These are phyloP conservation scores for Tenualosa thibaudeaui DNA, from an alignment of 2,797 vertebrate genomes.

Conservation along the genomic window DNA sequence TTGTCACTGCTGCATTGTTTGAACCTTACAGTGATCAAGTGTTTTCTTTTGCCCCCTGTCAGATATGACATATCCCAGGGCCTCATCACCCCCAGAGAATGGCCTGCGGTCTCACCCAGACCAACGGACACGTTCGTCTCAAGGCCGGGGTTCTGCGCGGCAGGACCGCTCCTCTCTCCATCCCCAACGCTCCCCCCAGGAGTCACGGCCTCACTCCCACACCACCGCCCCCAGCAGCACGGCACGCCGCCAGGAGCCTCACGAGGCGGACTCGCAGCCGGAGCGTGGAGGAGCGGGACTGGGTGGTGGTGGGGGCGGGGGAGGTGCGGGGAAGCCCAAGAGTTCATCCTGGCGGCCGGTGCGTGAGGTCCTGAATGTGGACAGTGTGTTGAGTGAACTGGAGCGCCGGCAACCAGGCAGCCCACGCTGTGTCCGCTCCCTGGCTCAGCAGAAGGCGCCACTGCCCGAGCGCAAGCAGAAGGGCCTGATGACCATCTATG, in stretches of 20 bases:
- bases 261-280: conserved; percentile 77
- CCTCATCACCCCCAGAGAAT: conserved; percentile 72
- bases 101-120: conserved; percentile 70
- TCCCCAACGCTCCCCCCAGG: conserved; percentile 65
- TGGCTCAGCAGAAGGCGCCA: conserved; percentile 61
- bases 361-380: conserved; percentile 92
- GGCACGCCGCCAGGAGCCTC: conserved; percentile 55
- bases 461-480: conserved; percentile 78
- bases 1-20: neutral
- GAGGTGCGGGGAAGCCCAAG: conserved; percentile 64
- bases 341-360: conserved; percentile 89
- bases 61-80: conserved; percentile 66
- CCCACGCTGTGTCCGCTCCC: conserved; percentile 71
- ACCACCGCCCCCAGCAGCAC: conserved; percentile 50
- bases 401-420: conserved; percentile 82
- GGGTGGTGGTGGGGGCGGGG: conserved; percentile 58
- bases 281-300: conserved; percentile 71
- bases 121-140: conserved; percentile 67
- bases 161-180: conserved; percentile 66
- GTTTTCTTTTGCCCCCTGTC: conserved; percentile 24
- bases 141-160: conserved; percentile 70
- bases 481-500: conserved; percentile 93
- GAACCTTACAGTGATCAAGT: neutral
- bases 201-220: conserved; percentile 64
- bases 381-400: conserved; percentile 87